Evolutionary conservation across 2,888 invertebrate genomes (phyloP).

Genomic region (Frankliniella fusca): DNA sequence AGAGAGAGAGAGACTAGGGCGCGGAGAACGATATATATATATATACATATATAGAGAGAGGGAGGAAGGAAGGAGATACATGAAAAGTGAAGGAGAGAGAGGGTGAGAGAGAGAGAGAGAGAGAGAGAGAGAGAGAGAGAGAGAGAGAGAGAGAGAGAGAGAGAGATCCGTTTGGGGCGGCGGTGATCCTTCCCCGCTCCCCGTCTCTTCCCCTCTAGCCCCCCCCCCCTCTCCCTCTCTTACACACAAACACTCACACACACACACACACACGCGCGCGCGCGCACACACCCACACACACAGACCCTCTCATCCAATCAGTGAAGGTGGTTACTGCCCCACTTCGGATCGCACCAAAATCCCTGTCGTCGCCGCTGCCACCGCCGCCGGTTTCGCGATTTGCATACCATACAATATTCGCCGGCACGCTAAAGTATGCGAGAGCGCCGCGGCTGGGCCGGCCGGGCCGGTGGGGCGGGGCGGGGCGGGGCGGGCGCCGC

Average conservation of each 20-base stretch:
- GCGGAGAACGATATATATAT: too few species aligned
- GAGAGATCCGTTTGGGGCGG: too few species aligned
- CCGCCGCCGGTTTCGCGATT: slow-evolving; percentile 1
- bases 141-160: too few species aligned
- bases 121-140: too few species aligned
- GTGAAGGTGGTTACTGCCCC: slow-evolving; percentile 11
- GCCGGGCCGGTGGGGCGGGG: neutral
- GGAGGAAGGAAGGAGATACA: too few species aligned
- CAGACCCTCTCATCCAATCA: neutral
- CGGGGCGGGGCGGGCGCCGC: neutral
- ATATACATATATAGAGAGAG: too few species aligned
- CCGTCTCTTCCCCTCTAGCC: too few species aligned
- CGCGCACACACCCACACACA: neutral
- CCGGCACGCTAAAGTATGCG: neutral
- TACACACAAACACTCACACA: neutral
- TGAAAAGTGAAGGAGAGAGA: too few species aligned
- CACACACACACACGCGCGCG: neutral
- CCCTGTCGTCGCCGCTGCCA: neutral
- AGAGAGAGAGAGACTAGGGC: neutral
- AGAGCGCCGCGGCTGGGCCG: neutral
- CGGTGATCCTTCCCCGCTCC: too few species aligned
- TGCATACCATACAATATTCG: slow-evolving; percentile 25
- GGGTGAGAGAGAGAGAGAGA: too few species aligned
- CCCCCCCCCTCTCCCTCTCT: too few species aligned
- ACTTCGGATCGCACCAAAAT: neutral